Evolutionary conservation across 2,113 vertebrate species (phyloP), one percentile per base, ranked within the genome.

Genomic region (Anarrhichthys ocellatus): DNA sequence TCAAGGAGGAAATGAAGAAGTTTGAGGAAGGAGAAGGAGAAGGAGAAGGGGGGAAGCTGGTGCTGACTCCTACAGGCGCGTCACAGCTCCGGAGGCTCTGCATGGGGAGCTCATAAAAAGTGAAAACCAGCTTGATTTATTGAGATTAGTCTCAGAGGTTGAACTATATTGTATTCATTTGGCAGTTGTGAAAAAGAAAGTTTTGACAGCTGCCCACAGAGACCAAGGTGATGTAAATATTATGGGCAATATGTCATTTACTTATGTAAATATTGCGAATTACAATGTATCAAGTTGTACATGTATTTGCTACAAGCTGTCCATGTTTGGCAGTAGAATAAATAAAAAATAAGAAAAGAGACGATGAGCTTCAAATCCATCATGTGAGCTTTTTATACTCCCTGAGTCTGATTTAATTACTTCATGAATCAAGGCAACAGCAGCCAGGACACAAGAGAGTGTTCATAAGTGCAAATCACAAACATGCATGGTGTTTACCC

Each of bases 61-160:
- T 84, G 88, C 67, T 93, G 93, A 94, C 94, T 90, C 93, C 92
- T 94, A 88, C 86, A 90, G 95, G 94, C 93, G 93, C 14, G 69
- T 38, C 72, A 10, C 0, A 32, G 80, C 20, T 52, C 58, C 24
- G 42, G 69, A 76, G 20, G 20, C 24, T 78, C 20, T 17, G 13
- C 1, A 11, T 2, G 36, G 27, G 62, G 62, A 63, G 13, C 20
- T 13, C 1, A 36, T 64, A 27, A 80, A 73, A 73, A 29, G 18
- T 22, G 22, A 5, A 32, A 52, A 71, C 24, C 36, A 0, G 24
- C 14, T n/a, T 73, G 83, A 79, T 77, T 87, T 65, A 75, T 65
- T 40, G 56, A 42, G 36, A 76, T 69, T n/a, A 52, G 52, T 54
- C 73, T 63, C 73, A 32, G 73, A 48, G 63, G 54, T 63, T 20